Base-by-base conservation (phyloP, 2,797 vertebrate genomes). In the Sebastes alutus region DNA sequence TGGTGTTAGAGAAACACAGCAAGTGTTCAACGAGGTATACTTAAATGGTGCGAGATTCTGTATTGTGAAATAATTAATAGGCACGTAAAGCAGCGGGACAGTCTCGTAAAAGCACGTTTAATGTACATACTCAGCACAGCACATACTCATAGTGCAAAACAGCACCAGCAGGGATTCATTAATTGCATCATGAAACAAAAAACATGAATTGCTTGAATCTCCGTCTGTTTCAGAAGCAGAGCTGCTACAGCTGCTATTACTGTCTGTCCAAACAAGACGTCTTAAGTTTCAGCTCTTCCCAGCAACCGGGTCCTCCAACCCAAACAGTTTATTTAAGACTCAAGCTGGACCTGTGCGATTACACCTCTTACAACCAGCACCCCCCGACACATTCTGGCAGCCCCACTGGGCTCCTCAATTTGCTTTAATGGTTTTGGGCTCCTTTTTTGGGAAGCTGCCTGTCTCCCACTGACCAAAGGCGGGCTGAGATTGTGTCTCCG, bases 311-410 rank as follows among this genome's bases (percentile, higher is more conserved):
- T 83, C 75, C 81, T 81, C 81, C 84, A 91, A 91, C 84, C 77
- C 83, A 94, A 93, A 93, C 87, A 75, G 80, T 93, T 94, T 90
- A 92, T 88, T 89, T 87, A 80, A 93, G 75, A 83, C 68, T 65
- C 33, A 46, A 78, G 65, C 80, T 82, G 75, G 74, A 88, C 82
- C 77, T 81, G 70, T 75, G 16, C 20, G 3, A 80, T 83, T 78
- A 62, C 69, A 27, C 56, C 62, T 81, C 62, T 71, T 75, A 64
- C 69, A 75, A 38, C 18, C 35, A 22, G 7, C 60, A 38, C 60
- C 32, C 52, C 32, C 25, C 20, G 52, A 72, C 59, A 27, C 13
- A 27, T 32, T 63, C 73, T 75, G 54, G 52, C 66, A 80, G 79
- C 77, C 61, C 46, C 46, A 12, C 62, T 72, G 62, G 23, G 54